Evolutionary conservation across 1,140 invertebrate species (phyloP).

Genomic region (Campoletis sonorensis): DNA sequence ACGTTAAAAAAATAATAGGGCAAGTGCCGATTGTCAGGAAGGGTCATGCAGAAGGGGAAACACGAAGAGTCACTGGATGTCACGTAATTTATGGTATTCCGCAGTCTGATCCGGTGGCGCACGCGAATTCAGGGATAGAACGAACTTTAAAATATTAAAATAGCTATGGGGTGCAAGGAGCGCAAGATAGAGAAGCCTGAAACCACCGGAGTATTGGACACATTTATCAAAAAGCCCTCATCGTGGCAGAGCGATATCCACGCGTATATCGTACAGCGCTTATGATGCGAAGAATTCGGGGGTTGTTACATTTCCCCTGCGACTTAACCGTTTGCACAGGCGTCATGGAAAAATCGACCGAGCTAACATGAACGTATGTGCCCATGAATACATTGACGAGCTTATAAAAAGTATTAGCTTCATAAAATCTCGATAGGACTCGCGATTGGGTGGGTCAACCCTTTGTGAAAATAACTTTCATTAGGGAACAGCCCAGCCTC

Average conservation of each 20-base stretch:
- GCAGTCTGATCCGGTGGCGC: constrained; percentile 62
- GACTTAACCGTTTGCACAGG: constrained; percentile 32
- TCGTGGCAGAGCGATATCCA: constrained; percentile 47
- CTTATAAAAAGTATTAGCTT: constrained; percentile 46
- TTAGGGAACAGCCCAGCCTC: not conserved
- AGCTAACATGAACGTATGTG: constrained; percentile 28
- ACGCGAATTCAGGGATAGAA: constrained; percentile 62
- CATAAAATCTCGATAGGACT: not conserved
- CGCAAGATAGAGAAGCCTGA: constrained; percentile 57
- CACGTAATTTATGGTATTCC: constrained; percentile 62
- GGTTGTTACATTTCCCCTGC: constrained; percentile 30
- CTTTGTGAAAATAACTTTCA: constrained; percentile 47
- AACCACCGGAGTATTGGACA: constrained; percentile 58
- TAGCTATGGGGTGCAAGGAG: constrained; percentile 53
- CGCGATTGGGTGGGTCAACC: not conserved
- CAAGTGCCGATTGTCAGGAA: constrained; percentile 9
- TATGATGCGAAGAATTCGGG: not conserved
- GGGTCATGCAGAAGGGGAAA: not conserved
- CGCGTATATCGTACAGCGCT: constrained; percentile 42
- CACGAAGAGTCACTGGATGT: constrained; percentile 14
- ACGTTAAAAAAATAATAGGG: constrained; percentile 5
- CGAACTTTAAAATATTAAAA: constrained; percentile 70
- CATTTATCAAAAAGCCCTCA: constrained; percentile 63
- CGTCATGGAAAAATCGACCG: constrained; percentile 50
- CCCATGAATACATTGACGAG: constrained; percentile 61